Evolutionary conservation across 2,113 vertebrate species (phyloP).

Genomic region (Turdus rufiventris): DNA sequence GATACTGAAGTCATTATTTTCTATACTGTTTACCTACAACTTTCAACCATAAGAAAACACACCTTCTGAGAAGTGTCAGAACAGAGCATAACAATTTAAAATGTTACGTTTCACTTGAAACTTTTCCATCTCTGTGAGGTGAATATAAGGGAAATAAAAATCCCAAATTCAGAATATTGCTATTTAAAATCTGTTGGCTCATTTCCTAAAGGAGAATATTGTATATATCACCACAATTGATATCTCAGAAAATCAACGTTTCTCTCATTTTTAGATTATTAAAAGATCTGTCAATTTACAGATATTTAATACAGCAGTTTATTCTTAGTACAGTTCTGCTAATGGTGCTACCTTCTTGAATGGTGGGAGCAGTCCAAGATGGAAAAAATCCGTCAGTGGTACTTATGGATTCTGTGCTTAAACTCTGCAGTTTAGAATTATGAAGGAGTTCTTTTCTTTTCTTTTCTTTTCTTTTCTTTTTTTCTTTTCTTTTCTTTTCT

Average conservation of each 20-base stretch:
- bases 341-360: not conserved
- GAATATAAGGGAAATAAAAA: not conserved
- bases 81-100: not conserved
- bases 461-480: not conserved
- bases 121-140: not conserved
- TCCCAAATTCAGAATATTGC: not conserved
- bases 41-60: not conserved
- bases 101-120: not conserved
- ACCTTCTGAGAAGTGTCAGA: not conserved
- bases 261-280: not conserved
- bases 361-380: not conserved
- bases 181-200: not conserved
- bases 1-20: not conserved
- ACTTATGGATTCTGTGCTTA: not conserved
- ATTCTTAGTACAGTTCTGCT: not conserved
- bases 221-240: not conserved
- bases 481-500: not conserved
- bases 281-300: not conserved
- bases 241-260: not conserved
- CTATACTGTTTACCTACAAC: not conserved
- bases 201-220: not conserved
- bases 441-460: not conserved
- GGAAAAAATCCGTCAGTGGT: not conserved
- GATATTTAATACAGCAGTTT: not conserved
- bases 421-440: not conserved